These are phyloP conservation scores for Petrosia ficiformis DNA, from an alignment of 37 sponge, comb jelly and placozoan genomes.

Conservation along the genomic window DNA sequence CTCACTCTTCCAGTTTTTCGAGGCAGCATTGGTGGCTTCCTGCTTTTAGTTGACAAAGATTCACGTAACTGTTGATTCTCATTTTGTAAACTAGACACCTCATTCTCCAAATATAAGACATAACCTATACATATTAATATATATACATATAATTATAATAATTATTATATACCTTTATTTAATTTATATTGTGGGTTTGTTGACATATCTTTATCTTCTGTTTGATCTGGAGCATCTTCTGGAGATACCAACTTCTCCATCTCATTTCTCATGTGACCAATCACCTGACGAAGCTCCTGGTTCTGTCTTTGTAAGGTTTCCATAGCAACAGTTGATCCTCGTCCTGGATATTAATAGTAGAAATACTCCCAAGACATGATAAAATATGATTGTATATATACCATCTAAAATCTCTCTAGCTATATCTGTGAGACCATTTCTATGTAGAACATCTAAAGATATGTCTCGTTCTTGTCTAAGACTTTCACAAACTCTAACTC, in stretches of 20 bases:
- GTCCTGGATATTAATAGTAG: background rate
- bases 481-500: background rate
- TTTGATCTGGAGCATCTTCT: background rate
- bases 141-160: background rate
- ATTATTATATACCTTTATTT: no score
- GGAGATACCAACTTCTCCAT: slow-evolving; percentile 39
- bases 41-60: background rate
- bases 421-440: slow-evolving; percentile 11
- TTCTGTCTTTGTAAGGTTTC: slow-evolving; percentile 39
- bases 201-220: background rate
- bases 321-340: slow-evolving; percentile 4
- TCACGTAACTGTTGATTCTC: slow-evolving; percentile 35
- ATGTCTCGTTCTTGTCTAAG: slow-evolving; percentile 22
- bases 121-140: slow-evolving; percentile 13
- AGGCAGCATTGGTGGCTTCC: slow-evolving; percentile 31
- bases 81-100: slow-evolving; percentile 29
- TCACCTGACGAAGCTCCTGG: slow-evolving; percentile 29
- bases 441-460: slow-evolving; percentile 29
- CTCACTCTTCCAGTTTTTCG: background rate
- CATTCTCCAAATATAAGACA: slow-evolving; percentile 38
- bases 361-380: background rate
- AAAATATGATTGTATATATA: background rate
- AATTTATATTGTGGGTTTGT: no score
- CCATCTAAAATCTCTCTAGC: background rate
- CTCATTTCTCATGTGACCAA: slow-evolving; percentile 46